Evolutionary conservation across 2,888 invertebrate genomes (phyloP).

Genomic region (Mythimna lalbum): DNA sequence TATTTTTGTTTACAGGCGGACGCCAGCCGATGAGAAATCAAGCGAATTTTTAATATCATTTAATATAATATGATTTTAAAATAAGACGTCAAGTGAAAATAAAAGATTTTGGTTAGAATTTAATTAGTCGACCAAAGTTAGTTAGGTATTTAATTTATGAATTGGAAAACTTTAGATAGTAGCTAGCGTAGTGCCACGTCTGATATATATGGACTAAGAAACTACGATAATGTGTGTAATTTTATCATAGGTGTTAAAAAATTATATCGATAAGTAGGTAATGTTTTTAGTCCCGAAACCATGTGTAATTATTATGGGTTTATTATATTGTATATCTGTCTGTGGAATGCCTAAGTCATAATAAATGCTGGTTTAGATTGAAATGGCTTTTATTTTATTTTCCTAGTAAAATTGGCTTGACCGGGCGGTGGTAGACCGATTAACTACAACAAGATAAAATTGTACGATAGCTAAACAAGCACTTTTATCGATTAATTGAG

Average conservation of each 20-base stretch:
- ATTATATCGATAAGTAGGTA: slow-evolving; percentile 45
- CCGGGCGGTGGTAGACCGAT: neutral
- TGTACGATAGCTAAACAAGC: no score
- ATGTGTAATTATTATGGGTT: slow-evolving; percentile 51
- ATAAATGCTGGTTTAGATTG: slow-evolving; percentile 67
- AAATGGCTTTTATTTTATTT: slow-evolving; percentile 16
- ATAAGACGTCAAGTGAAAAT: slow-evolving; percentile 59
- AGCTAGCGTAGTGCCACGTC: slow-evolving; percentile 51
- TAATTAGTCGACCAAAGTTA: slow-evolving; percentile 80
- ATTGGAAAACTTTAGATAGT: slow-evolving; percentile 38
- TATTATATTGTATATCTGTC: slow-evolving; percentile 63
- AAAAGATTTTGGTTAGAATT: slow-evolving; percentile 66
- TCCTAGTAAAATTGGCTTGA: neutral
- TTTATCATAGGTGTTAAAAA: slow-evolving; percentile 41
- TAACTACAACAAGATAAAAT: no score
- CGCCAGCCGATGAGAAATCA: slow-evolving; percentile 69
- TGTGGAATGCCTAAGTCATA: slow-evolving; percentile 81
- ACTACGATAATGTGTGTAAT: slow-evolving; percentile 40
- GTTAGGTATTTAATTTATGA: slow-evolving; percentile 68
- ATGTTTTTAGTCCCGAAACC: slow-evolving; percentile 39
- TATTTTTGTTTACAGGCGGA: slow-evolving; percentile 72
- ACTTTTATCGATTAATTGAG: no score
- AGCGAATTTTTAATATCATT: slow-evolving; percentile 41
- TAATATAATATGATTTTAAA: slow-evolving; percentile 37
- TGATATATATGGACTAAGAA: slow-evolving; percentile 46